Percentiles rank a stretch among this genome's conserved stretches.
phyloP scores from a whole-genome alignment of 2,797 vertebrate genomes.

The Cheirogaleus major region DNA sequence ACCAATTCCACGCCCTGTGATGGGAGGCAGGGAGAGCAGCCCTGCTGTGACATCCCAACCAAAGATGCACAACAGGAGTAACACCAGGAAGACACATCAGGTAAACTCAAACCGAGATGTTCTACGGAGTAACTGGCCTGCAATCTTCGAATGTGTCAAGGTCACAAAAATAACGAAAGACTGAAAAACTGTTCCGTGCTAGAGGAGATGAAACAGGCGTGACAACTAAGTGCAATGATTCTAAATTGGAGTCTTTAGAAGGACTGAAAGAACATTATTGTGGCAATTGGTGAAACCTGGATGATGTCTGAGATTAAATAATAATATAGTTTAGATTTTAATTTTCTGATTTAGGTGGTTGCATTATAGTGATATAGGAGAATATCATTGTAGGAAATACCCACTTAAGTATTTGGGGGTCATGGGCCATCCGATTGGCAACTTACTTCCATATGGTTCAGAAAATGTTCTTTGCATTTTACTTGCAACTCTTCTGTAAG shows the following conservation, averaged over 20 bases:
- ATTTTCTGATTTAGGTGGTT: not conserved
- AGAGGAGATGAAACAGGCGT: not conserved
- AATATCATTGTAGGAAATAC: not conserved
- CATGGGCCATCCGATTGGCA: not conserved
- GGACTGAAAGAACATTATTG: not conserved
- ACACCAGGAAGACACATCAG: not conserved
- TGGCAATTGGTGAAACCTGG: not conserved
- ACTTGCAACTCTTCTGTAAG: not conserved
- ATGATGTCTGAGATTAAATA: not conserved
- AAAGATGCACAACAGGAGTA: rapidly evolving
- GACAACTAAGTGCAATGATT: not conserved
- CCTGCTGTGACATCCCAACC: not conserved
- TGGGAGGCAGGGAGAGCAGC: not conserved
- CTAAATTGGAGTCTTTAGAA: not conserved
- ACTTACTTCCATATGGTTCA: not conserved
- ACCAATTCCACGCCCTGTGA: rapidly evolving
- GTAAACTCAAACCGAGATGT: not conserved
- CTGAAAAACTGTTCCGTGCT: not conserved
- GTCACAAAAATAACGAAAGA: not conserved
- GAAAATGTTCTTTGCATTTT: not conserved
- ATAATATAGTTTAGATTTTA: not conserved
- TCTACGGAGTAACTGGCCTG: not conserved
- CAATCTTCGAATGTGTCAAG: not conserved
- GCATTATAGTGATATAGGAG: not conserved
- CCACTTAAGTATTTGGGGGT: not conserved